Base-by-base conservation (phyloP, 2,797 vertebrate species). In the Heterohyrax brucei region DNA sequence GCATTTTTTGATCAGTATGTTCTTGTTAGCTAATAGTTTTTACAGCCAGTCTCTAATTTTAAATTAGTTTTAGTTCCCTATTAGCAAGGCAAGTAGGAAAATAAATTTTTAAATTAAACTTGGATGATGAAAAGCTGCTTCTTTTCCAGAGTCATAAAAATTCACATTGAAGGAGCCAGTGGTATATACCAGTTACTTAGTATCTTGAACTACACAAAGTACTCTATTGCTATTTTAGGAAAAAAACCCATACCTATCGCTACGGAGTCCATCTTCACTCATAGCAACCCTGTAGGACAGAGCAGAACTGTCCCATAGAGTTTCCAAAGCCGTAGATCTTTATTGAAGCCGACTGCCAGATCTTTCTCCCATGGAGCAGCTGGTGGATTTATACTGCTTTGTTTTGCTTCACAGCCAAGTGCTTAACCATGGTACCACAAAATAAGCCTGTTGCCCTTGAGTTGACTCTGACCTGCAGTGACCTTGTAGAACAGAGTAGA, bases 1-100 rank as follows among this genome's bases (percentile, higher is more conserved):
- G 62, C 3, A 14, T 56, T 76, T 84, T 94, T 80, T 96, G 3
- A 80, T 89, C 1, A 1, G 1, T 89, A 10, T 94, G 44, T 86
- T 82, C 92, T 56, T 78, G 14, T 85, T 72, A 72, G 44, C 46
- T 81, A 64, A 77, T 85, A 5, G 13, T 66, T n/a, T 87, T 78
- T 68, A 92, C 95, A 81, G 80, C 12, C 56, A 77, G 30, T 88
- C n/a, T 89, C 30, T 96, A 59, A 85, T 81, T 81, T 92, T 59
- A 87, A 80, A 21, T 87, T 92, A 92, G 61, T 89, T 94, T 89
- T 80, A 61, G 64, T 88, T 96, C 88, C 39, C 19, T 86, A 68
- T 72, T 95, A 24, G 3, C 13, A 66, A 75, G 93, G 53, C 13
- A 94, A 14, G 70, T 90, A 73, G 68, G 33, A 81, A 79, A 87